Conservation (phyloP, 2,797 vertebrate species). For the Pteropus rufus region DNA sequence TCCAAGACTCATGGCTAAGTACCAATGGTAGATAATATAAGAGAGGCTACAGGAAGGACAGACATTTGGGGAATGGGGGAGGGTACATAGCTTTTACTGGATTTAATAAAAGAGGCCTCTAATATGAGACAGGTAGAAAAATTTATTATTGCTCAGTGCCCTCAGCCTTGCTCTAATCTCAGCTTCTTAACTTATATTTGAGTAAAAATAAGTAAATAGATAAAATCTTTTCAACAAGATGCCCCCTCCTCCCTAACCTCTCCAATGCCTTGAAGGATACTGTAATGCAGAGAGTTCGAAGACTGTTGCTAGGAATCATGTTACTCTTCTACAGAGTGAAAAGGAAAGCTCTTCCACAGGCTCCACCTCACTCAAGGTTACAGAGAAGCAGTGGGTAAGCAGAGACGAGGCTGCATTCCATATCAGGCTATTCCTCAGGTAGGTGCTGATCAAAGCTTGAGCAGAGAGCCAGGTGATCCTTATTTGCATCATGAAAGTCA, state of each 20-base stretch:
- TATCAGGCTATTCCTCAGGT: conserved; percentile 1
- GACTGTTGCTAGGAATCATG: not conserved
- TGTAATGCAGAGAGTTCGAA: not conserved
- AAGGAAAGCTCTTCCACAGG: not conserved
- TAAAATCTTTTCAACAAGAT: conserved; percentile 38
- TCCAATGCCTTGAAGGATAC: not conserved
- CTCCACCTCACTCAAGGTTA: conserved; percentile 10
- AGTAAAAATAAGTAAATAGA: conserved; percentile 16
- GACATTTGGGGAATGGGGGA: not conserved
- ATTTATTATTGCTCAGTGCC: not conserved
- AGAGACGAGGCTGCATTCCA: not conserved
- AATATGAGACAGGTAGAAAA: not conserved
- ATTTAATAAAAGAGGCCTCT: not conserved
- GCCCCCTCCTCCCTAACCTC: not conserved
- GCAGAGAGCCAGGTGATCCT: conserved; percentile 29
- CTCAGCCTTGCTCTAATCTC: conserved; percentile 3
- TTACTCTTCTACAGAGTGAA: not conserved
- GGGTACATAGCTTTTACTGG: not conserved
- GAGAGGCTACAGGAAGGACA: not conserved
- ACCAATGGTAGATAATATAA: not conserved
- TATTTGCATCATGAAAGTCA: conserved; percentile 72
- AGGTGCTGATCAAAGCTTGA: conserved; percentile 54
- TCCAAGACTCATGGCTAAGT: not conserved
- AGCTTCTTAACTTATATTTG: conserved; percentile 26
- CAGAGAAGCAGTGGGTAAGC: not conserved